Evolutionary conservation across 2,113 vertebrate genomes (phyloP).

Genomic region (Petrocephalus zakoni): DNA sequence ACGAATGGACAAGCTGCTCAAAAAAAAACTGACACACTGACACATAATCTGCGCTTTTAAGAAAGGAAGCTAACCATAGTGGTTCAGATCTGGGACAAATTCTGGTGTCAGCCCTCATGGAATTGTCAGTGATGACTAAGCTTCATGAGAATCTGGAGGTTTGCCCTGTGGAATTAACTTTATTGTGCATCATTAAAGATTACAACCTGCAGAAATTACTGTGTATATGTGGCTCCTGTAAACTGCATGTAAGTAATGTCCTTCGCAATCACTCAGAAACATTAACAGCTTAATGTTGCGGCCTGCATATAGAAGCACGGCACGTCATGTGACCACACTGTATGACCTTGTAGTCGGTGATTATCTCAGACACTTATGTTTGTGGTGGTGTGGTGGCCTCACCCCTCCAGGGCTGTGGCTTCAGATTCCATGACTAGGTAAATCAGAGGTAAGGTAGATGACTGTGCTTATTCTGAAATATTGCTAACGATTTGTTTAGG

Average conservation of each 20-base stretch:
- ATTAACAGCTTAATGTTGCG: background rate
- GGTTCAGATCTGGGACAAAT: background rate
- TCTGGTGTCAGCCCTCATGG: background rate
- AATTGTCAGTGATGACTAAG: background rate
- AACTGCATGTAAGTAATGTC: background rate
- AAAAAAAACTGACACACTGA: background rate
- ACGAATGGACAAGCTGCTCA: background rate
- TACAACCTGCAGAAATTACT: background rate
- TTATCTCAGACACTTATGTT: background rate
- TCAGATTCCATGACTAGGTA: background rate
- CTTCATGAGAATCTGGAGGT: background rate
- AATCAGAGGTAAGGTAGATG: background rate
- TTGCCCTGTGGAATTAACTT: background rate
- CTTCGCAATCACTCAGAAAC: background rate
- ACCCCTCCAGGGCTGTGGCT: background rate
- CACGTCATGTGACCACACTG: background rate
- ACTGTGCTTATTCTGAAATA: background rate
- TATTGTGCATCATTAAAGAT: background rate
- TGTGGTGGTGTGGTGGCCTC: background rate
- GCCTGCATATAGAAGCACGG: background rate
- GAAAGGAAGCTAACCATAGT: background rate
- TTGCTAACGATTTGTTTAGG: background rate
- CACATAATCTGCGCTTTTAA: background rate
- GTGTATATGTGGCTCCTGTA: background rate
- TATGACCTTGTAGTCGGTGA: background rate